Evolutionary conservation across 1,140 invertebrate species (phyloP), one percentile per base, ranked within the genome.

Genomic region (Leguminivora glycinivorella): DNA sequence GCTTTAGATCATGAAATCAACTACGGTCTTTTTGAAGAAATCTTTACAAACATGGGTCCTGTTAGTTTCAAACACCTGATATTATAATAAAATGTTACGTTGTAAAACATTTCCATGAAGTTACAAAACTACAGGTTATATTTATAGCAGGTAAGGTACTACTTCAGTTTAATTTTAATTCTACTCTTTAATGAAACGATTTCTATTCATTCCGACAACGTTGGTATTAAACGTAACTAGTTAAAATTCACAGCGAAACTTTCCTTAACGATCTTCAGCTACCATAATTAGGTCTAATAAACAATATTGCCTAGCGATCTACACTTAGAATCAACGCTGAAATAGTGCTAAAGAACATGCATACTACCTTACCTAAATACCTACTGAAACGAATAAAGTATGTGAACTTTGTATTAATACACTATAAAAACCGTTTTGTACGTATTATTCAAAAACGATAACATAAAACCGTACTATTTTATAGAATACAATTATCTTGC

Each of bases 1-100:
- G 78, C 78, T 78, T 81, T 67, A 76, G 75, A 75, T 75, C 71
- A 73, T 66, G 56, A 68, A 67, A 72, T 71, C 69, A 70, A 68
- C 47, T 60, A 70, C 69, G 67, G 12, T 38, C 10, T 12, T 2
- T 34, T 34, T 34, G 34, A 34, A 34, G 34, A 12, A n/a, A n/a
- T n/a, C n/a, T n/a, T n/a, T 31, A 31, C 29, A 4, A 31, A 31
- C 7, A 31, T 4, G 7, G 3, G 29, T 31, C 3, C 7, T 31
- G 3, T 3, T 31, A 3, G 29, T 31, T 31, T 31, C 29, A 31
- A 31, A 31, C 3, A 31, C n/a, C n/a, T n/a, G n/a, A n/a, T n/a
- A n/a, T n/a, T n/a, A n/a, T n/a, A n/a, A n/a, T n/a, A n/a, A n/a
- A n/a, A n/a, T n/a, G n/a, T n/a, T n/a, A n/a, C n/a, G n/a, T n/a